Conservation (phyloP, 2,888 invertebrate genomes). For the Hydroisotoma schaefferi region DNA sequence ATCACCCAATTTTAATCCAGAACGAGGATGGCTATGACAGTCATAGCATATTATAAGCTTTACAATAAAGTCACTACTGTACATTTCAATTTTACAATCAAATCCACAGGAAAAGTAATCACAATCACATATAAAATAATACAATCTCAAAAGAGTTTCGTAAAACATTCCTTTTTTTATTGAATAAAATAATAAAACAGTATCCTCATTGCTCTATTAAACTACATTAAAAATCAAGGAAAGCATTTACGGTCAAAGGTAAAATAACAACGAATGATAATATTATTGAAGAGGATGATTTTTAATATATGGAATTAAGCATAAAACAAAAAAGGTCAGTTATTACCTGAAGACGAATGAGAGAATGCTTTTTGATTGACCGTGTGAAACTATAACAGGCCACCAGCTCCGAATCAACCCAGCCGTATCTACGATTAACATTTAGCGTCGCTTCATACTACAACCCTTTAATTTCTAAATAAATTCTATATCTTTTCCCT, state of each 20-base stretch:
- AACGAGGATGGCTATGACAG: no score
- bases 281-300: background rate
- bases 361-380: background rate
- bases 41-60: no score
- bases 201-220: background rate
- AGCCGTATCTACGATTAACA: slow-evolving; percentile 6
- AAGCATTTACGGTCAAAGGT: background rate
- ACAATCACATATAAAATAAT: no score
- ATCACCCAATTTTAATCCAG: no score
- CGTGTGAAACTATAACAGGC: background rate
- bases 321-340: slow-evolving; percentile 3
- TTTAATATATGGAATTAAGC: background rate
- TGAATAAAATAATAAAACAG: background rate
- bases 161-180: background rate
- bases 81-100: no score
- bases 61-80: no score
- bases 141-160: no score
- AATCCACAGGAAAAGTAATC: no score
- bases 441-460: background rate
- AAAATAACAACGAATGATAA: background rate
- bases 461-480: no score
- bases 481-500: no score
- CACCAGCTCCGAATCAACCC: slow-evolving; percentile 8
- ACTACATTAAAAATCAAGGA: no score
- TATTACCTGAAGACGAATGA: slow-evolving; percentile 4